Base-by-base conservation (phyloP, 2,888 invertebrate species). In the Anorthoa munda region DNA sequence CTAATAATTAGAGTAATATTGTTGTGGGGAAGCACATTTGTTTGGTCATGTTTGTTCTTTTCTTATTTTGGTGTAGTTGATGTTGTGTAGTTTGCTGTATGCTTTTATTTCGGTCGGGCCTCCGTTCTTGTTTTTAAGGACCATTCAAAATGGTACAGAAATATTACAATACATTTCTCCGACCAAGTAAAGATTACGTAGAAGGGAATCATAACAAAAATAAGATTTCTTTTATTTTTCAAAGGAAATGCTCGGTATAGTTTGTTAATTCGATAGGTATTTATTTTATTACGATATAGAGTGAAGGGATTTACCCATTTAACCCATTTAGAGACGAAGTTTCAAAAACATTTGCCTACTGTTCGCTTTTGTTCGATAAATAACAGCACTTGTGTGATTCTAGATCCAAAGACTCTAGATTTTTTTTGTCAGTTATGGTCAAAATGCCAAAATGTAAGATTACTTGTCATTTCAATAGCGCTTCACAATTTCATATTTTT, bases 1-100 rank as follows among this genome's bases (percentile, higher is more conserved):
- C n/a, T n/a, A n/a, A n/a, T n/a, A n/a, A n/a, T n/a, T 17, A 66
- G 71, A 71, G 75, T 75, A 65, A 79, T 70, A 50, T 51, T 53
- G 66, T 58, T 60, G 60, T 26, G 21, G 64, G 66, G 21, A 67
- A 70, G 61, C 72, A 67, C 60, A 67, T 81, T 77, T 65, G 31
- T 81, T 67, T 63, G 55, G 7, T 51, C 50, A 55, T 72, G 58
- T 66, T 72, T 72, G 61, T 81, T 66, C 4, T 72, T 72, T 79
- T 71, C 2, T 74, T 59, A 51, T 64, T 66, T 63, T 21, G n/a
- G 39, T 18, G 45, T 56, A n/a, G 17, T 58, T 66, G 31, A 9
- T 9, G 7, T 31, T 39, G 15, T 26, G 46, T 61, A 53, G 21
- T 65, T 65, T 39, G 39, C 11, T 15, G 61, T 23, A 18, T 12